Conservation (phyloP, 2,797 vertebrate genomes). For the Rhinella marina region DNA sequence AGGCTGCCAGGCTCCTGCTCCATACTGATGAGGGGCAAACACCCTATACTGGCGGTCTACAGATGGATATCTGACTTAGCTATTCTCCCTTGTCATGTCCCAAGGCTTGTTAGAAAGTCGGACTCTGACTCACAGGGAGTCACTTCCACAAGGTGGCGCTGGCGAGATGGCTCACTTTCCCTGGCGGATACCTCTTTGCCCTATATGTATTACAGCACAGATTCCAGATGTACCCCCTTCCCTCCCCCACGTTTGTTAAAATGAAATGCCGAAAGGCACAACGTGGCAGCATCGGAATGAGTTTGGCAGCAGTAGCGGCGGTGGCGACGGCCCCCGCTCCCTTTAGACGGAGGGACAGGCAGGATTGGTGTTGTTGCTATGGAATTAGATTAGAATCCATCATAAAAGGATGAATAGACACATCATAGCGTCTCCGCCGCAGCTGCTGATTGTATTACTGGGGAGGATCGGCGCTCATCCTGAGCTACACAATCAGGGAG, state of each 20-base stretch:
- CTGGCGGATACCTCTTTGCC: background rate
- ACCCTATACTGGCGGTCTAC: no score
- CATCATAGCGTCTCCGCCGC: conserved; percentile 33
- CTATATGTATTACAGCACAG: background rate
- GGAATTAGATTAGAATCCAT: conserved; percentile 60
- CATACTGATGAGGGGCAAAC: no score
- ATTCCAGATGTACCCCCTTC: background rate
- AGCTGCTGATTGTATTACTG: conserved; percentile 47
- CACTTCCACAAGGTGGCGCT: no score
- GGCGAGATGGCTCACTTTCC: no score
- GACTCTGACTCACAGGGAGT: no score
- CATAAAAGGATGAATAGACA: conserved; percentile 57
- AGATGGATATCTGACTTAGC: no score
- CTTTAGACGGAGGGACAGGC: conserved; percentile 4
- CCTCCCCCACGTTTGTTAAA: background rate
- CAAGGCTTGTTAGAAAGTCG: no score
- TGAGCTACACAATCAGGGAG: conserved; percentile 44
- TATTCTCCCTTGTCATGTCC: no score
- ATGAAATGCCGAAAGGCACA: background rate
- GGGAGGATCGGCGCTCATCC: background rate
- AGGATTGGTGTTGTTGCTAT: conserved; percentile 55
- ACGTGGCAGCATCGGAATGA: conserved; percentile 29
- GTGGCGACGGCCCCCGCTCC: background rate
- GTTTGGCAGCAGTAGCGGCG: conserved; percentile 8
- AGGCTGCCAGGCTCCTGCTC: no score